Evolutionary conservation across 2,888 invertebrate genomes (phyloP).

Genomic region (Sphaerolaimus hirsutus): DNA sequence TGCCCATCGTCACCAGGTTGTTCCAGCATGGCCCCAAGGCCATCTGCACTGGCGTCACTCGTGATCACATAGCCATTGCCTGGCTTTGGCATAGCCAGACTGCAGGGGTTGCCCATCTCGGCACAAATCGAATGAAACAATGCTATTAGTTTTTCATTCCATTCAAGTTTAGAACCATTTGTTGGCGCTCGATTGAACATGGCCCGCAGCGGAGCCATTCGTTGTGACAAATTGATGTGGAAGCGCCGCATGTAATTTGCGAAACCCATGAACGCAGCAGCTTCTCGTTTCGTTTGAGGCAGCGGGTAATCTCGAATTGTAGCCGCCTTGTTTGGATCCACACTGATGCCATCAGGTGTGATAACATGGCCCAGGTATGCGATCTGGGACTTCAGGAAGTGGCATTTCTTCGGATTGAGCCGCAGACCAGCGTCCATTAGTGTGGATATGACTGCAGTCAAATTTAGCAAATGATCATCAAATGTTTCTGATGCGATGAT

Average conservation of each 20-base stretch:
- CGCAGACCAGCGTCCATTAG: conserved; percentile 3
- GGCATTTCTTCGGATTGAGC: conserved; percentile 7
- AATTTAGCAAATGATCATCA: conserved; percentile 7
- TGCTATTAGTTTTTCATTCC: neutral
- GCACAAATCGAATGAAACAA: neutral
- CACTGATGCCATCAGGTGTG: neutral
- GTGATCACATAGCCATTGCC: neutral
- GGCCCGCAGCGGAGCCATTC: neutral
- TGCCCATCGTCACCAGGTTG: neutral
- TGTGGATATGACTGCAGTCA: conserved; percentile 7
- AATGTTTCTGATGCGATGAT: conserved; percentile 8
- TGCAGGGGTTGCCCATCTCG: neutral
- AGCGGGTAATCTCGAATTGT: conserved; percentile 3
- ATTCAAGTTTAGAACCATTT: neutral
- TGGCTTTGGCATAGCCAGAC: neutral
- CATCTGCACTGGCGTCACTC: neutral
- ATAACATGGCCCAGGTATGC: conserved; percentile 8
- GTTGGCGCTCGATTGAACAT: neutral
- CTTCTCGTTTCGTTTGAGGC: conserved; percentile 6
- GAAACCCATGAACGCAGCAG: conserved; percentile 11
- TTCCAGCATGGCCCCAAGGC: neutral
- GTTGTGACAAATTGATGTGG: conserved; percentile 1
- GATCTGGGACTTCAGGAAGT: conserved; percentile 2
- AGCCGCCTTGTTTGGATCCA: conserved; percentile 6
- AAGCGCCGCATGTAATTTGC: conserved; percentile 11